A percentile compares a stretch with the other conserved stretches of the same genome.
Conservation (phyloP, 2,888 invertebrate genomes). For the Punctoribates punctum region DNA sequence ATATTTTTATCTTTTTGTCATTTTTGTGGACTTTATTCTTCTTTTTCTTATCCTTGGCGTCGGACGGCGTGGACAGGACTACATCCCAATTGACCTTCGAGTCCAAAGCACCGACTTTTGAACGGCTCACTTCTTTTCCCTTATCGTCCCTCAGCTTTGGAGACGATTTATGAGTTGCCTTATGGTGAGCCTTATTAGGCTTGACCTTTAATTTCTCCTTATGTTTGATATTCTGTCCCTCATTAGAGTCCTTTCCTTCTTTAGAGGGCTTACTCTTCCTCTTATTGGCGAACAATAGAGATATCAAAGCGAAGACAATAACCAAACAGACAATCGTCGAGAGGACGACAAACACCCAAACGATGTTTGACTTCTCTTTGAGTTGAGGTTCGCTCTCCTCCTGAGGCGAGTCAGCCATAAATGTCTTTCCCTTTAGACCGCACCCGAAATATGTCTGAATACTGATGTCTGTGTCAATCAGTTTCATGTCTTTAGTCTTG, state of each 20-base stretch:
- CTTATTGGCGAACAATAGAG: background rate
- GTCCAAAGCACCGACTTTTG: background rate
- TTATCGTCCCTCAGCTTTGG: background rate
- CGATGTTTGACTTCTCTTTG: too few relatives aligned
- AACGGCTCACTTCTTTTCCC: background rate
- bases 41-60: too few relatives aligned
- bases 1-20: too few relatives aligned
- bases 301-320: background rate
- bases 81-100: slow-evolving; percentile 23
- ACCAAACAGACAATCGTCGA: background rate
- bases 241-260: too few relatives aligned
- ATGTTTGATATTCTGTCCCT: too few relatives aligned
- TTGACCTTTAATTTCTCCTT: too few relatives aligned
- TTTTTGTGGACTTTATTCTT: too few relatives aligned
- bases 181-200: too few relatives aligned
- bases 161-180: too few relatives aligned
- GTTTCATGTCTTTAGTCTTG: background rate
- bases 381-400: background rate
- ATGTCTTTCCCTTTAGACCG: background rate
- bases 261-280: background rate
- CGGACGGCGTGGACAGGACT: background rate
- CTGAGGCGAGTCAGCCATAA: background rate
- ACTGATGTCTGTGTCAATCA: background rate
- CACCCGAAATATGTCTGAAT: background rate
- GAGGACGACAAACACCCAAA: background rate